Evolutionary conservation across 2,113 vertebrate species (phyloP).

Genomic region (Blennius ocellaris): DNA sequence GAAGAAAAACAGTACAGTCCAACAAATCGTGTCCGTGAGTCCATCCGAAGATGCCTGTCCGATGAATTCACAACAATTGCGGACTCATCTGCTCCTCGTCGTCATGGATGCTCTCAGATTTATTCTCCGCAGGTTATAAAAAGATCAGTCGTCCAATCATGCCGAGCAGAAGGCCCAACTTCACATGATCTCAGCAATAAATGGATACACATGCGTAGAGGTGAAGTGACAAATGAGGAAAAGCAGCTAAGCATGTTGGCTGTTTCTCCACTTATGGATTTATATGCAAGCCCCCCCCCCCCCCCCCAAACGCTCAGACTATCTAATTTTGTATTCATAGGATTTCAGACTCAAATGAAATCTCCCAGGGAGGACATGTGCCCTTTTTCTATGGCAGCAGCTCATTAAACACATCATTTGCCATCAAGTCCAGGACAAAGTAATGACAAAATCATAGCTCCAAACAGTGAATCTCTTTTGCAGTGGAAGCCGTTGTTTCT

Average conservation of each 20-base stretch:
- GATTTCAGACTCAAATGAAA: background rate
- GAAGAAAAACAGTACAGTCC: no score
- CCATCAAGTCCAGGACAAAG: background rate
- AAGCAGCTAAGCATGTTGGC: background rate
- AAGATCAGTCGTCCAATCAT: constrained; percentile 8
- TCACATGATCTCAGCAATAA: constrained; percentile 23
- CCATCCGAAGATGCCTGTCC: constrained; percentile 13
- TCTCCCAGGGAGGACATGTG: background rate
- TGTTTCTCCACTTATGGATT: constrained; percentile 5
- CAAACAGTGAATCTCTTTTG: background rate
- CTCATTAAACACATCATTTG: constrained; percentile 29
- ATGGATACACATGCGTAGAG: constrained; percentile 19
- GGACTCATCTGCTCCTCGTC: constrained; percentile 39
- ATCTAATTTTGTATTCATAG: constrained; percentile 5
- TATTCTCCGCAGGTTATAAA: constrained; percentile 1
- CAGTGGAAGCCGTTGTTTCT: constrained; percentile 13
- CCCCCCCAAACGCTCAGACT: background rate
- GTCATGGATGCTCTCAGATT: constrained; percentile 35
- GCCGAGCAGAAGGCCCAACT: constrained; percentile 13
- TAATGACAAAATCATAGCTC: constrained; percentile 19
- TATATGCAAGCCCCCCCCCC: no score
- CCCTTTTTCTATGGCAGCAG: constrained; percentile 17
- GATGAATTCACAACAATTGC: constrained; percentile 7
- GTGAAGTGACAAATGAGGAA: background rate
- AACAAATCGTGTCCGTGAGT: background rate